These are phyloP conservation scores for Dermochelys coriacea DNA, from an alignment of 2,797 vertebrate species.

Conservation along the genomic window DNA sequence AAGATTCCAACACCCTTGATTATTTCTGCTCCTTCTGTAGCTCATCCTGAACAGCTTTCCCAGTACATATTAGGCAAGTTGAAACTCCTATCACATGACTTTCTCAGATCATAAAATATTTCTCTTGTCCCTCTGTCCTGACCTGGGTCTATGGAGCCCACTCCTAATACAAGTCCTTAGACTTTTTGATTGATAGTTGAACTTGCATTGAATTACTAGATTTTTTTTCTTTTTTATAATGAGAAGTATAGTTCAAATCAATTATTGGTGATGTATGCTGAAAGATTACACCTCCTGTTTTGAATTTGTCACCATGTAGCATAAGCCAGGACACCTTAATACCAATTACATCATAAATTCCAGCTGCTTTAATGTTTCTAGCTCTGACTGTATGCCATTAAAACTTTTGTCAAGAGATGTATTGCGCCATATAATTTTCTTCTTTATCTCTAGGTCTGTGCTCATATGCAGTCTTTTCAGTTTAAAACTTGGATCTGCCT, in stretches of 20 bases:
- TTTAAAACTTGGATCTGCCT: constrained; percentile 21
- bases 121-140: constrained; percentile 10
- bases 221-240: neutral
- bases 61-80: constrained; percentile 44
- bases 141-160: constrained; percentile 1
- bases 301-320: neutral
- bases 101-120: neutral
- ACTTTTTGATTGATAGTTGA: neutral
- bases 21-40: constrained; percentile 61
- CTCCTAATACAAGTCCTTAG: neutral
- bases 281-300: constrained; percentile 26
- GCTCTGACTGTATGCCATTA: neutral
- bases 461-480: neutral
- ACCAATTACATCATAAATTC: neutral
- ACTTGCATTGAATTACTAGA: neutral
- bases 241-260: neutral
- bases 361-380: neutral
- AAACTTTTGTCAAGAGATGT: neutral
- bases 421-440: neutral
- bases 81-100: constrained; percentile 42
- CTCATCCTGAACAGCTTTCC: constrained; percentile 58
- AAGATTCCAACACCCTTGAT: constrained; percentile 74
- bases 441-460: neutral
- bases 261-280: neutral
- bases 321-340: constrained; percentile 11